Conservation (phyloP, 2,797 vertebrate genomes). For the Takifugu ocellatus region DNA sequence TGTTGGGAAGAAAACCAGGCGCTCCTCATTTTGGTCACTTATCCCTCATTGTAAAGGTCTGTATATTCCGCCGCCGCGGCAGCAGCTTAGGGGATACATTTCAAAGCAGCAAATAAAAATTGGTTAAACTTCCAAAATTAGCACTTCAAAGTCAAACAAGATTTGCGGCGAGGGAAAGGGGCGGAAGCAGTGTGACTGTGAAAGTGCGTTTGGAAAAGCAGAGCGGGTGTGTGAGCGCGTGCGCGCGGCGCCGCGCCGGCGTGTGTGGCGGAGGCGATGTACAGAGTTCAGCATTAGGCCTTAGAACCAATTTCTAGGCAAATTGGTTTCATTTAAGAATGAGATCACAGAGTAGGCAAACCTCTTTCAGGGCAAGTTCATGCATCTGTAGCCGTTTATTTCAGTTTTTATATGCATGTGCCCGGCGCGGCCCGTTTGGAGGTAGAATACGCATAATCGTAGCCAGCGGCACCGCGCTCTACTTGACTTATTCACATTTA, state of each 20-base stretch:
- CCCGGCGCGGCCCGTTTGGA: slow-evolving; percentile 66
- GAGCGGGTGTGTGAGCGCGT: slow-evolving; percentile 39
- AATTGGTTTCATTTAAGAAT: slow-evolving; percentile 87
- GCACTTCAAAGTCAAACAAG: slow-evolving; percentile 88
- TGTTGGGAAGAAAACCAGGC: slow-evolving; percentile 78
- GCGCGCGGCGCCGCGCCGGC: slow-evolving; percentile 19
- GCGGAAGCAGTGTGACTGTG: slow-evolving; percentile 76
- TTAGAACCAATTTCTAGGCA: slow-evolving; percentile 86
- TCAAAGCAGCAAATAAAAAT: slow-evolving; percentile 88
- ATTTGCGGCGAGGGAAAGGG: slow-evolving; percentile 78
- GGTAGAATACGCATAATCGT: slow-evolving; percentile 70
- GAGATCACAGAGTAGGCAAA: slow-evolving; percentile 84
- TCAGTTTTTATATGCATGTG: slow-evolving; percentile 71
- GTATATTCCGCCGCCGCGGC: slow-evolving; percentile 82
- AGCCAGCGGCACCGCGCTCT: slow-evolving; percentile 51
- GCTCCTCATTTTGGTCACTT: slow-evolving; percentile 84
- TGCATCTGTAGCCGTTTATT: slow-evolving; percentile 78
- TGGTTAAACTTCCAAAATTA: slow-evolving; percentile 89
- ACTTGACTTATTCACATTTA: slow-evolving; percentile 63
- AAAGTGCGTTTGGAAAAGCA: slow-evolving; percentile 67
- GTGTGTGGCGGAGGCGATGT: slow-evolving; percentile 69
- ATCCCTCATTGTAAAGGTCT: slow-evolving; percentile 84
- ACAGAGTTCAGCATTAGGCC: slow-evolving; percentile 81
- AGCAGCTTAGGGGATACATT: slow-evolving; percentile 85
- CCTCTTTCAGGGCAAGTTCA: slow-evolving; percentile 79